These are phyloP conservation scores for Zosterops pallidus DNA, from an alignment of 2,113 vertebrate genomes.

Conservation along the genomic window DNA sequence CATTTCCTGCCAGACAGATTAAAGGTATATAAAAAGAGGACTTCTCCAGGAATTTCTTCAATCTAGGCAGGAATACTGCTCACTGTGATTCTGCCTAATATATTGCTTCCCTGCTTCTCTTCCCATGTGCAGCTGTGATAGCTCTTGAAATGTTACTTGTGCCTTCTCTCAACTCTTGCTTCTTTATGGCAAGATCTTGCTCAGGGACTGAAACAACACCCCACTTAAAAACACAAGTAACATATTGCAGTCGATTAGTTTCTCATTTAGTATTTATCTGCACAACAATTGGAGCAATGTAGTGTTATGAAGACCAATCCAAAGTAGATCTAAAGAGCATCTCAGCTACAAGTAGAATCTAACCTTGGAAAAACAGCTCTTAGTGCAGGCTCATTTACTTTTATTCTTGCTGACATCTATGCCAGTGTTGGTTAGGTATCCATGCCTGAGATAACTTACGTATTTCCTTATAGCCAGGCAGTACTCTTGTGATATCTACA, in stretches of 20 bases:
- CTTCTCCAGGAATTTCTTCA: neutral
- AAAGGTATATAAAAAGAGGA: neutral
- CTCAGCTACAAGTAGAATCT: neutral
- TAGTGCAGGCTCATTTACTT: neutral
- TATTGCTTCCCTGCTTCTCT: neutral
- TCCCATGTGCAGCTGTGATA: neutral
- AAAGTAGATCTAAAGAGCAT: neutral
- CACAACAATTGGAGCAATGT: neutral
- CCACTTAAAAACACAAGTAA: neutral
- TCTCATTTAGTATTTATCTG: neutral
- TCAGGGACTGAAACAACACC: neutral
- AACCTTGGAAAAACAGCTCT: neutral
- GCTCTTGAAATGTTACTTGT: neutral
- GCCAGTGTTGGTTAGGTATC: neutral
- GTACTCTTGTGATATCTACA: neutral
- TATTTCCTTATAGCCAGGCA: neutral
- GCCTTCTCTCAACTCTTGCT: neutral
- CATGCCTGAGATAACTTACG: neutral
- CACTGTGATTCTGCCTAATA: neutral
- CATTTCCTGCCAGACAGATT: neutral
- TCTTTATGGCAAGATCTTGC: neutral
- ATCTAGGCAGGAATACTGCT: neutral
- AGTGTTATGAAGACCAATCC: neutral
- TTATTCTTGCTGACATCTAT: neutral
- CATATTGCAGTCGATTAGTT: neutral